Percentiles rank a stretch among this genome's conserved stretches.
These are phyloP conservation scores for Calephelis perditalis DNA, from an alignment of 2,888 invertebrate genomes.

Conservation along the genomic window DNA sequence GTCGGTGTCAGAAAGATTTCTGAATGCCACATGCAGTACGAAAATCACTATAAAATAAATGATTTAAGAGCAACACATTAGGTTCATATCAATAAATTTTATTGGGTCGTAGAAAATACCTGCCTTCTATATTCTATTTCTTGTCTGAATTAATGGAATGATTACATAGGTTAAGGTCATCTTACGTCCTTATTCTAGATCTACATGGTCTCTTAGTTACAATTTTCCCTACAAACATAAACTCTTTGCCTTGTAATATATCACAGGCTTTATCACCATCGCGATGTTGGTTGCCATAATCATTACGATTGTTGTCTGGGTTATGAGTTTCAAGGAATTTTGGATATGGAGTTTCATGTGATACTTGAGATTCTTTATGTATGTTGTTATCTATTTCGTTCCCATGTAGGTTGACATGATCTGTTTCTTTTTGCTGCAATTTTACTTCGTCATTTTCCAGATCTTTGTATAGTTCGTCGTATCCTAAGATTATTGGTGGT, in stretches of 20 bases:
- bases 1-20: no score
- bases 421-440: background rate
- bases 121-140: no score
- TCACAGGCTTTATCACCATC: background rate
- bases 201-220: background rate
- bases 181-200: background rate
- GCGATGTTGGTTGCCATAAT: background rate
- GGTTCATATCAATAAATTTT: no score
- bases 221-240: slow-evolving; percentile 13
- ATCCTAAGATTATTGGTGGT: slow-evolving; percentile 56
- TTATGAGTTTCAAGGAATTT: slow-evolving; percentile 7
- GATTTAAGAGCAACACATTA: no score
- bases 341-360: slow-evolving; percentile 10
- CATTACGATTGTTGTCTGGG: background rate
- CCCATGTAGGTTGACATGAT: background rate
- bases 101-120: no score
- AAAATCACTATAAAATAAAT: no score
- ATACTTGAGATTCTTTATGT: background rate
- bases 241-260: slow-evolving; percentile 9
- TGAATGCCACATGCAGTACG: no score
- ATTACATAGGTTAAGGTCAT: no score
- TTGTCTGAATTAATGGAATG: no score
- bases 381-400: background rate
- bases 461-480: slow-evolving; percentile 49
- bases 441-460: slow-evolving; percentile 4